Base-by-base conservation (phyloP, 2,888 invertebrate species). In the Pterostichus niger region DNA sequence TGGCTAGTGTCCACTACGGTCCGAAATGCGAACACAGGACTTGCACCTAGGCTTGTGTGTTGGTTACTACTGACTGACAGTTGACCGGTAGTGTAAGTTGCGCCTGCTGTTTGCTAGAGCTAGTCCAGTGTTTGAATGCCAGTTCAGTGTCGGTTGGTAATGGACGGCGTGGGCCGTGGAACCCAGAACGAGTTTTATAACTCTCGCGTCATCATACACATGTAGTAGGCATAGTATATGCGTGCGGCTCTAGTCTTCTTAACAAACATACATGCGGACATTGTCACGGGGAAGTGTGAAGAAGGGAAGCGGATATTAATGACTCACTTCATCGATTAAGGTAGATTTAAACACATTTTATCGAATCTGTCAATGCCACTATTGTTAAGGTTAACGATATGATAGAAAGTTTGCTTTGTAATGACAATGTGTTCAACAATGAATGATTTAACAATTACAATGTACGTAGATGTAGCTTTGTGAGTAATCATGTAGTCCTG, bases 41-140 rank as follows among this genome's bases (percentile, higher is more conserved):
- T 71, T 81, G 83, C 83, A 83, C 83, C 81, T 81, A 83, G 61
- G 83, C 83, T 83, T 83, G 76, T 83, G 83, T 83, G 83, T 77
- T 83, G 64, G 59, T 40, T 40, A 40, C 40, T 40, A 40, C 68
- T 80, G 49, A 71, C 71, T 71, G 71, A 80, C 80, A 68, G 80
- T 54, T 83, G 83, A 83, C 71, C 73, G 77, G 83, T 83, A 83
- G 83, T 83, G 83, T 83, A 77, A 77, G 76, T 83, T 83, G 83
- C 83, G 83, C 83, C 83, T 83, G 83, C 77, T 83, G 83, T 77
- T 83, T 83, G 83, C 83, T 83, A 83, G 81, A 81, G 77, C 77
- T 77, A 77, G 77, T 64, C 77, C 83, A 64, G 40, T 76, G 76
- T 76, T 80, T 76, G 83, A 83, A 83, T 83, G 83, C 83, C 83